Conservation (phyloP, 1,140 invertebrate species). For the Triops cancriformis region DNA sequence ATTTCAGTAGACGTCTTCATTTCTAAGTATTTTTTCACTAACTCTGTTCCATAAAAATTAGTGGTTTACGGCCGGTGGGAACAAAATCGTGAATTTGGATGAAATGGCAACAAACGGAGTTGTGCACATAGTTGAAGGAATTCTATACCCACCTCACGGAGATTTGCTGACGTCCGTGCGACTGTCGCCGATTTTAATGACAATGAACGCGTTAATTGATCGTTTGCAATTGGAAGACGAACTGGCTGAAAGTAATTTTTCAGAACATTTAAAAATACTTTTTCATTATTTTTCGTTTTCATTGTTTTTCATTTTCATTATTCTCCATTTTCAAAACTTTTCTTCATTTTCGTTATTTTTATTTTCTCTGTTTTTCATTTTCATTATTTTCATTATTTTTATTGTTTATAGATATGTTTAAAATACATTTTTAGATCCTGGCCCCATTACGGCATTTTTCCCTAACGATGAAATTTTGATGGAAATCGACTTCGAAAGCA, state of each 20-base stretch:
- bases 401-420: too few species aligned
- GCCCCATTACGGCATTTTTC: background rate
- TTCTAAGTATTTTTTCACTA: background rate
- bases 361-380: too few species aligned
- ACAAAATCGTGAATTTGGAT: constrained; percentile 35
- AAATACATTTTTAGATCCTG: background rate
- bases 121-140: constrained; percentile 41
- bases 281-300: too few species aligned
- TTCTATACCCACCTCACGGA: constrained; percentile 39
- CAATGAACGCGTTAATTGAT: constrained; percentile 13
- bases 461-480: background rate
- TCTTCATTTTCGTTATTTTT: too few species aligned
- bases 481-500: background rate
- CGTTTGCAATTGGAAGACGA: background rate
- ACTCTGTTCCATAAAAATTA: constrained; percentile 25
- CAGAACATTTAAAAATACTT: background rate
- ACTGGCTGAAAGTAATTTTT: background rate
- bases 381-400: too few species aligned
- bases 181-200: constrained; percentile 34
- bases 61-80: constrained; percentile 38
- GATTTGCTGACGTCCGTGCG: constrained; percentile 34
- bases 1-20: constrained; percentile 29
- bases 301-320: too few species aligned
- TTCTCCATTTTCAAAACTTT: too few species aligned
- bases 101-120: constrained; percentile 39